Base-by-base conservation (phyloP, 2,888 invertebrate species). In the Chaetoderma sp. region DNA sequence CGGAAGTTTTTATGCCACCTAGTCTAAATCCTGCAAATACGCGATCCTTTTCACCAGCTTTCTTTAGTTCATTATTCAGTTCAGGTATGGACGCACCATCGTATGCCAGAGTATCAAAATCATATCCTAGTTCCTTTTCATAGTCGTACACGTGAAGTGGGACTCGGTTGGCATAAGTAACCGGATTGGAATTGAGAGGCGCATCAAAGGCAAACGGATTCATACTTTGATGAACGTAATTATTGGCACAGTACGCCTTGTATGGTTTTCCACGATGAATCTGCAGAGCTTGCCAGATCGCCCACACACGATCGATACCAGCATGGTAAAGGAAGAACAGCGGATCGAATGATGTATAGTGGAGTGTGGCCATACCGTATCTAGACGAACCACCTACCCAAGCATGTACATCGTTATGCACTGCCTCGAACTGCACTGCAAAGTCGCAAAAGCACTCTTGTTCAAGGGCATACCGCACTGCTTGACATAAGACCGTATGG, bases 391-490 rank as follows among this genome's bases (percentile, higher is more conserved):
- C 67, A 0, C 67, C 67, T 1, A 59, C 36, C 56, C 57, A 59
- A 16, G 62, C 67, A 32, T 67, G 67, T 8, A 67, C 50, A 6
- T 28, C 30, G 44, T 67, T 67, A 28, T 67, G 67, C 5, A 33
- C 32, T 4, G 63, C 30, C 50, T 67, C 67, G 49, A 67, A 67
- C 60, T 67, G 67, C 13, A 73, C 62, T 54, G 71, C 73, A 45
- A 73, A 73, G 57, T 73, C 71, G 47, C 73, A 71, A 61, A 66
- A 71, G 50, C 71, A 62, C 6, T 67, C 65, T 49, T 71, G 67
- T 50, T 71, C 71, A 6, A 73, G 61, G 13, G 73, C 71, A 21
- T 54, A 49, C 21, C 71, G 33, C 5, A 71, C 59, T 16, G 56
- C 71, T 27, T 73, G 66, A 58, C 63, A 71, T 1, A 71, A 55